A percentile compares a stretch with the other conserved stretches of the same genome.
These are phyloP conservation scores for Zosterops borbonicus DNA, from an alignment of 2,113 vertebrate genomes.

Conservation along the genomic window DNA sequence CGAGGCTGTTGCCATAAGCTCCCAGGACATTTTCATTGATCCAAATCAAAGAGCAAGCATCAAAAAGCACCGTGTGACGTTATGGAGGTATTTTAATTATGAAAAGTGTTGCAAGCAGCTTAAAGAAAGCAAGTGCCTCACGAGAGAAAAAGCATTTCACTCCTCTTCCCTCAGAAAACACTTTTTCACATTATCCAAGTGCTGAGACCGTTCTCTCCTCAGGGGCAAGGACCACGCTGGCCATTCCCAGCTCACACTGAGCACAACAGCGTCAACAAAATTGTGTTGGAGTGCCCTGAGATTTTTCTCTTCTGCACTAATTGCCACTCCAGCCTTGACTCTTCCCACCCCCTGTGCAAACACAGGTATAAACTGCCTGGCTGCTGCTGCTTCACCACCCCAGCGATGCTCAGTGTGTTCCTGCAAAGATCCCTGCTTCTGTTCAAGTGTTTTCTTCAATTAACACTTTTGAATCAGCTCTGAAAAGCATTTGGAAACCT, in stretches of 20 bases:
- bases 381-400: neutral
- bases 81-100: neutral
- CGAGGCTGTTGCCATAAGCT: slow-evolving; percentile 3
- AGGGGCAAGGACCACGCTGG: neutral
- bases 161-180: neutral
- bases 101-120: neutral
- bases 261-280: neutral
- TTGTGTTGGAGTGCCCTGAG: neutral
- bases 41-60: neutral
- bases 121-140: neutral
- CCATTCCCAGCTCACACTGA: neutral
- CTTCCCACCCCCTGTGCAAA: neutral
- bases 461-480: neutral
- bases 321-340: neutral
- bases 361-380: neutral
- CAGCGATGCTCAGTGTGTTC: neutral
- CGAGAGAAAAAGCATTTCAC: neutral
- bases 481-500: neutral
- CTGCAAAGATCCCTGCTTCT: neutral
- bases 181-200: neutral
- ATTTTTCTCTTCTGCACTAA: neutral
- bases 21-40: slow-evolving; percentile 52
- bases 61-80: neutral
- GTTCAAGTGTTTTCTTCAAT: neutral
- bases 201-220: accelerated